phyloP scores from a whole-genome alignment of 1,140 invertebrate species.

The Delia radicum region DNA sequence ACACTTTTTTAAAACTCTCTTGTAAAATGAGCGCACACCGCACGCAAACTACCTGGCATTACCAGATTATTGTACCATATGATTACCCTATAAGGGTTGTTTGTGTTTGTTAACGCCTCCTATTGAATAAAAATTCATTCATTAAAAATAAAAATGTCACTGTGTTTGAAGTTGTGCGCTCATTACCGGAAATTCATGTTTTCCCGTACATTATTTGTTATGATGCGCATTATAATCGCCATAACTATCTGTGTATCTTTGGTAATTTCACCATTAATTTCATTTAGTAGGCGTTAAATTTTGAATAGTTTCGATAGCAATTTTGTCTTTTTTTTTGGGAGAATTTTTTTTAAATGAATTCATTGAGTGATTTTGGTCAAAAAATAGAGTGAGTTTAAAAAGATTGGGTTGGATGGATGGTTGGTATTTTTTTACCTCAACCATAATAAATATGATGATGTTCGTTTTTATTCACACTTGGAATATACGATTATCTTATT shows the following conservation, averaged over 20 bases:
- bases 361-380: background rate
- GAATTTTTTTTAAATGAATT: too few relatives aligned
- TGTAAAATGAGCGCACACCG: too few relatives aligned
- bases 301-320: background rate
- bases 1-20: too few relatives aligned
- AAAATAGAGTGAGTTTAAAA: background rate
- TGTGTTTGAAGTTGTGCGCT: background rate
- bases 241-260: background rate
- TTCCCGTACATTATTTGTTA: background rate
- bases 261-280: background rate
- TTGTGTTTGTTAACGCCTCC: background rate
- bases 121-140: background rate
- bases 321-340: background rate
- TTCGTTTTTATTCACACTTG: slow-evolving; percentile 16
- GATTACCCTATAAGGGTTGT: background rate
- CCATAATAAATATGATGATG: too few relatives aligned
- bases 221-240: slow-evolving; percentile 3
- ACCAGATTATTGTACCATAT: background rate
- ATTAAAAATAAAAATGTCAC: slow-evolving; percentile 7
- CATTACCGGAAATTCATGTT: background rate
- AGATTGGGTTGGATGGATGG: too few relatives aligned
- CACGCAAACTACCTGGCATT: background rate
- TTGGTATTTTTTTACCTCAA: background rate
- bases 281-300: slow-evolving; percentile 11
- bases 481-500: slow-evolving; percentile 13